A percentile compares a stretch with the other conserved stretches of the same genome.
phyloP scores from a whole-genome alignment of 1,140 invertebrate species.

The Psix sp. region DNA sequence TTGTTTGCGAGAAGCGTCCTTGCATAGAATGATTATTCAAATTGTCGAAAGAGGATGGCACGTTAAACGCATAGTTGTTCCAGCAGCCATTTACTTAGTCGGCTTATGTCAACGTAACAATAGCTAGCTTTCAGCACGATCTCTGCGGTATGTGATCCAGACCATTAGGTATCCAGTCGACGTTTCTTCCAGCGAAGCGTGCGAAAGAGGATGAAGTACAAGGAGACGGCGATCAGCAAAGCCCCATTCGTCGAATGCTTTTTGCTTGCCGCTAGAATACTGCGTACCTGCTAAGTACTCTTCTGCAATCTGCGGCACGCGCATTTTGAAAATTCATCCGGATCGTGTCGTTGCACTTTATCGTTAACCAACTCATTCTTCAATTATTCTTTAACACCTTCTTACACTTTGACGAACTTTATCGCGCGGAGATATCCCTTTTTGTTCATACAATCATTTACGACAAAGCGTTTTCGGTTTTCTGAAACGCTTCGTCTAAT shows the following conservation, averaged over 20 bases:
- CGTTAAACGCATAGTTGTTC: constrained; percentile 30
- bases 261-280: constrained; percentile 56
- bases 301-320: constrained; percentile 69
- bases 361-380: constrained; percentile 47
- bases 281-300: constrained; percentile 64
- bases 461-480: no score
- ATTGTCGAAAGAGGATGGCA: constrained; percentile 66
- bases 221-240: constrained; percentile 43
- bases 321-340: constrained; percentile 66
- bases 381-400: constrained; percentile 45
- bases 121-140: constrained; percentile 51
- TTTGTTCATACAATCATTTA: no score
- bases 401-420: constrained; percentile 11
- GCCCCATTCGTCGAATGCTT: constrained; percentile 63
- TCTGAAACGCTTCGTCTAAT: no score
- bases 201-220: constrained; percentile 49
- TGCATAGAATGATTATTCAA: constrained; percentile 77
- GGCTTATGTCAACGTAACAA: constrained; percentile 51
- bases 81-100: constrained; percentile 56
- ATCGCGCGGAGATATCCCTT: no score
- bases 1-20: constrained; percentile 69
- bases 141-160: constrained; percentile 67
- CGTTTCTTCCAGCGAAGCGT: constrained; percentile 53
- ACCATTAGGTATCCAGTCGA: constrained; percentile 65
- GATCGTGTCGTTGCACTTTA: constrained; percentile 58